These are phyloP conservation scores for Perca schrenkii DNA, from an alignment of 2,113 vertebrate genomes.

Conservation along the genomic window DNA sequence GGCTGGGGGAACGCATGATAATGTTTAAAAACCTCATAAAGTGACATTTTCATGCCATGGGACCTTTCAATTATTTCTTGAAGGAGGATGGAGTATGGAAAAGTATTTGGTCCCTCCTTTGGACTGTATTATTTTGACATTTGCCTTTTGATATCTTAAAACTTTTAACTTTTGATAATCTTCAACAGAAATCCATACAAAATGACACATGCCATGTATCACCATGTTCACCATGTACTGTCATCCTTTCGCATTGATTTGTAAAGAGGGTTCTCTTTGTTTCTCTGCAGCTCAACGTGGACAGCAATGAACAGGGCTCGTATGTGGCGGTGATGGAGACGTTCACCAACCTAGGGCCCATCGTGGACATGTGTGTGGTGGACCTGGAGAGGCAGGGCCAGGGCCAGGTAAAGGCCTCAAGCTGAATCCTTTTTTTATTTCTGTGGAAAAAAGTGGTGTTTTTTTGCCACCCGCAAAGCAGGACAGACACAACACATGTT, in stretches of 20 bases:
- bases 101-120: background rate
- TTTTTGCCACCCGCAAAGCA: background rate
- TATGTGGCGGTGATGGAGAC: slow-evolving; percentile 98
- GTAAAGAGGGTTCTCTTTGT: slow-evolving; percentile 4
- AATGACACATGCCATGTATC: background rate
- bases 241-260: background rate
- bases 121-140: background rate
- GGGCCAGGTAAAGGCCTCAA: slow-evolving; percentile 90
- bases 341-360: slow-evolving; percentile 97
- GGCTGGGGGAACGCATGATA: no score
- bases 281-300: slow-evolving; percentile 91
- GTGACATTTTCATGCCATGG: no score
- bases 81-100: background rate
- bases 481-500: background rate
- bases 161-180: background rate
- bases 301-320: slow-evolving; percentile 98
- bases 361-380: slow-evolving; percentile 99
- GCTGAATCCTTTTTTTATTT: background rate
- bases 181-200: background rate
- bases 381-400: slow-evolving; percentile 98
- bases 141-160: background rate
- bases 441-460: background rate
- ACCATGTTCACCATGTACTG: background rate
- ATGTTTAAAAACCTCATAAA: no score
- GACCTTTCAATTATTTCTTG: background rate